Evolutionary conservation across 2,888 invertebrate species (phyloP), one percentile per base, ranked within the genome.

Genomic region (Fragum whitleyi): DNA sequence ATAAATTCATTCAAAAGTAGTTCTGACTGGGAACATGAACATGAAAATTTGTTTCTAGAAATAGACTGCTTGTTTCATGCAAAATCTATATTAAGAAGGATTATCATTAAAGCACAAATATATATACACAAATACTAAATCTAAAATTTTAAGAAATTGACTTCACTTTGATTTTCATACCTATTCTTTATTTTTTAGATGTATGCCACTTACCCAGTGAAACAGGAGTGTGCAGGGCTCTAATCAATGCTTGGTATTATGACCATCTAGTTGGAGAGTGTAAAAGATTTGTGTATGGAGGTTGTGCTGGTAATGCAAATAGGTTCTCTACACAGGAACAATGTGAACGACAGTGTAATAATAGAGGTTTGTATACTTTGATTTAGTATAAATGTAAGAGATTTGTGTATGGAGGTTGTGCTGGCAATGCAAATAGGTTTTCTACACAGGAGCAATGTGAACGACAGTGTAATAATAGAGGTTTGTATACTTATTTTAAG

Each of bases 291-390:
- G 94, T 95, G 2, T 98, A 96, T 92, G 96, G 97, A 39, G 98
- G 98, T 74, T 98, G 97, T 92, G 95, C 95, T 42, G 97, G 98
- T 32, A 97, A 97, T 88, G 96, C 96, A 69, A 98, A 98, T 94
- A 95, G 97, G 73, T 98, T 98, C 94, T 81, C 74, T 39, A 87
- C 88, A 9, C 76, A 86, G 68, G 82, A 87, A 21, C 87, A 87
- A 26, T 93, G 93, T 86, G 77, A 87, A 36, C 57, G 69, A 21
- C 77, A 32, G 29, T 91, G 90, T 85, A 74, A 65, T 36, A 74
- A 81, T 3, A 72, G 79, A 80, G 81, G 84, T 84, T 23, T 21
- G 77, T 61, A 7, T 9, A 47, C 57, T n/a, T n/a, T n/a, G n/a
- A n/a, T n/a, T n/a, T n/a, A n/a, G n/a, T n/a, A n/a, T n/a, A n/a